Evolutionary conservation across 2,888 invertebrate species (phyloP).

Genomic region (Meiosimyza decipiens): DNA sequence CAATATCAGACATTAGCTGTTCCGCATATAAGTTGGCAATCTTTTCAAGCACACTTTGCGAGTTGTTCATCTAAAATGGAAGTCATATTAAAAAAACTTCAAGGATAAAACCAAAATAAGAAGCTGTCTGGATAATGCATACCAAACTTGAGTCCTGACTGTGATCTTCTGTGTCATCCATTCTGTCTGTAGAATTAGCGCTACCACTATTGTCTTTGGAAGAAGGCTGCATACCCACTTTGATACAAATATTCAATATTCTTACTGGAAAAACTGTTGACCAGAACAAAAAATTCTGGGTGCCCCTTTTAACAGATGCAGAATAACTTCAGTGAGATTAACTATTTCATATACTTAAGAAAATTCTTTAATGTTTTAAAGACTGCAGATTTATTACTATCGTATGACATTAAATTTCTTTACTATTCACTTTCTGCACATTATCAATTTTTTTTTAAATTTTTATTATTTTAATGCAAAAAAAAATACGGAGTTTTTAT

Average conservation of each 20-base stretch:
- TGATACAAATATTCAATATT: neutral
- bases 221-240: neutral
- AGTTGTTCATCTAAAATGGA: constrained; percentile 76
- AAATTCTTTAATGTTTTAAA: neutral
- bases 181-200: constrained; percentile 30
- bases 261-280: neutral
- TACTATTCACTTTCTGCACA: too few relatives aligned
- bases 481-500: neutral
- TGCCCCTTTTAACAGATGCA: too few relatives aligned
- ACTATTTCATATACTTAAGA: too few relatives aligned
- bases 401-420: too few relatives aligned
- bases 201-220: constrained; percentile 15
- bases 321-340: too few relatives aligned
- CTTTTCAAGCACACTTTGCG: constrained; percentile 81
- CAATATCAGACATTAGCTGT: constrained; percentile 89
- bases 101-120: neutral
- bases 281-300: too few relatives aligned
- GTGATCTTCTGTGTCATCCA: constrained; percentile 45
- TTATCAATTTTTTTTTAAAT: too few relatives aligned
- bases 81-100: neutral
- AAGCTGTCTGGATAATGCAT: constrained; percentile 20
- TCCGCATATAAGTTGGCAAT: constrained; percentile 87
- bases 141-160: constrained; percentile 52
- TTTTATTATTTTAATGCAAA: too few relatives aligned
- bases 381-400: neutral